Conservation (phyloP, 2,113 vertebrate genomes). For the Dermatemys mawii region DNA sequence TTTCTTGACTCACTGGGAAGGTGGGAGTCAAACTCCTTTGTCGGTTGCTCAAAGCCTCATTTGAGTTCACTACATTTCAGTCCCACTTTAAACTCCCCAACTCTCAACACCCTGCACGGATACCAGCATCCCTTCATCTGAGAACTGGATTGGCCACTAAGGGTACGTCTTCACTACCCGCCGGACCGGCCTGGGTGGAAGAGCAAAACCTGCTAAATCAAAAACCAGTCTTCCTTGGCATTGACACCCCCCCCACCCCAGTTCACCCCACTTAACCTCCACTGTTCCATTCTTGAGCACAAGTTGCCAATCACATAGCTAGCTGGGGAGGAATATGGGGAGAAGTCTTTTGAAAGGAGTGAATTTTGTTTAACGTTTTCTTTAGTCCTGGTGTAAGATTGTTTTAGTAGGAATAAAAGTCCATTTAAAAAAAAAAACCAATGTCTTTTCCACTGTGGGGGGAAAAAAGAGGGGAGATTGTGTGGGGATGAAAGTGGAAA, state of each 20-base stretch:
- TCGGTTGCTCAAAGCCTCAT: neutral
- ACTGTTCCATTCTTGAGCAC: neutral
- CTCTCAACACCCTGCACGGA: neutral
- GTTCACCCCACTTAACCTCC: neutral
- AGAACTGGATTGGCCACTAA: neutral
- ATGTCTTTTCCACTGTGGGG: no score
- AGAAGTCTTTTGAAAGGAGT: neutral
- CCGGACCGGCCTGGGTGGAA: fast-evolving
- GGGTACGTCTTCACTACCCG: no score
- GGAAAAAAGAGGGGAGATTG: neutral
- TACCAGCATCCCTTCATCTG: neutral
- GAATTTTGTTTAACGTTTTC: neutral
- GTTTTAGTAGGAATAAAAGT: no score
- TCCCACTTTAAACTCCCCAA: neutral
- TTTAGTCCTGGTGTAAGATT: no score
- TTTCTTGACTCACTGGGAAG: no score
- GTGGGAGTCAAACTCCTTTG: neutral
- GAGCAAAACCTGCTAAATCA: neutral
- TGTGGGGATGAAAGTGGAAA: no score
- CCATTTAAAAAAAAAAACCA: no score
- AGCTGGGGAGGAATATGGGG: neutral
- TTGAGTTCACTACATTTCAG: neutral
- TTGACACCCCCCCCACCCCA: no score
- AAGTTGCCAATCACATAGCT: neutral
- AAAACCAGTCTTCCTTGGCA: fast-evolving